Evolutionary conservation across 2,797 vertebrate genomes (phyloP).

Genomic region (Cyclura pinguis): DNA sequence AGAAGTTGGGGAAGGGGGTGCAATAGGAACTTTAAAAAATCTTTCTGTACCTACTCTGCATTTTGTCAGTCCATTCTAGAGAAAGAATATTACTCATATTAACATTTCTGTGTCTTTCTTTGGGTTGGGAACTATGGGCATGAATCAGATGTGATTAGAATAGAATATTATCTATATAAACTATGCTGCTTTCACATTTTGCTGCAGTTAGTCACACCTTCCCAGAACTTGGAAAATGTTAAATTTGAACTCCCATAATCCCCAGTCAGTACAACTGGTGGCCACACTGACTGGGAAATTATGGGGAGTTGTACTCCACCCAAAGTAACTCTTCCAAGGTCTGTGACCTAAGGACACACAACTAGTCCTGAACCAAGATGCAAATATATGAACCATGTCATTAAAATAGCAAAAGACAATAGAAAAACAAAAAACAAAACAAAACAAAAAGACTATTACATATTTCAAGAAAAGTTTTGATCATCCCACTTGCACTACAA

Average conservation of each 20-base stretch:
- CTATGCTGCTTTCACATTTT: neutral
- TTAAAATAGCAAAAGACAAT: neutral
- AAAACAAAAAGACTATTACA: neutral
- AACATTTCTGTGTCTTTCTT: neutral
- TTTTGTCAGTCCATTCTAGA: neutral
- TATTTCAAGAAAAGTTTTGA: neutral
- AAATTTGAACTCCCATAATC: neutral
- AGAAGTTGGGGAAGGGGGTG: neutral
- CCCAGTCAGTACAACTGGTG: neutral
- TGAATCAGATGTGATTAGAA: neutral
- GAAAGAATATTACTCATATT: neutral
- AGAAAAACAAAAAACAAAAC: neutral
- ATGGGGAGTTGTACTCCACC: too few species aligned
- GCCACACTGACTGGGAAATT: too few species aligned
- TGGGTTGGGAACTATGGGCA: neutral
- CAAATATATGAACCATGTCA: neutral
- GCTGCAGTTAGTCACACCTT: neutral
- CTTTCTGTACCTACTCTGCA: neutral
- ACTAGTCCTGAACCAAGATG: neutral
- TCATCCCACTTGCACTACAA: neutral
- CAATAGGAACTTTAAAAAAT: neutral
- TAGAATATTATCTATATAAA: too few species aligned
- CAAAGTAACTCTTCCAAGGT: too few species aligned
- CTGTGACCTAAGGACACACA: neutral
- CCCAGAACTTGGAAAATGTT: too few species aligned